Conservation (phyloP, 53 echinoderm and acorn worm species). For the Astropecten irregularis region DNA sequence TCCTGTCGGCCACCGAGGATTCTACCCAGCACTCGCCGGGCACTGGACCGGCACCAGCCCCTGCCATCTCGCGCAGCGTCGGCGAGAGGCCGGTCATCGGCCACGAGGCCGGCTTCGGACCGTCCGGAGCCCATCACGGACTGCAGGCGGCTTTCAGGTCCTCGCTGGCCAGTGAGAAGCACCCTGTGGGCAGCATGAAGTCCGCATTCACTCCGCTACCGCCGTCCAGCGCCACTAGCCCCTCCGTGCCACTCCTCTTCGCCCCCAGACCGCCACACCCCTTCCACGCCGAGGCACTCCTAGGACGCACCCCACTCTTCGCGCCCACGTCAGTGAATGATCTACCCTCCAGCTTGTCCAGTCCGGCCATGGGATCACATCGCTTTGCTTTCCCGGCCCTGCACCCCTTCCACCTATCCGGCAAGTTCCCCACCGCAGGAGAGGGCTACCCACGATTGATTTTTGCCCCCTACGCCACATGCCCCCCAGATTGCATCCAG, state of each 20-base stretch:
- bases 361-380: slow-evolving; percentile 54
- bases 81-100: not conserved
- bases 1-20: slow-evolving; percentile 83
- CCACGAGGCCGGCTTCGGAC: slow-evolving; percentile 14
- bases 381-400: slow-evolving; percentile 92
- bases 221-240: slow-evolving; percentile 78
- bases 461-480: slow-evolving; percentile 91
- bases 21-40: not conserved
- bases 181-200: slow-evolving; percentile 83
- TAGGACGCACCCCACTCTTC: slow-evolving; percentile 89
- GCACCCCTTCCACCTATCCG: slow-evolving; percentile 83
- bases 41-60: not conserved
- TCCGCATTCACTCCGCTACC: slow-evolving; percentile 97
- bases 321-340: slow-evolving; percentile 79
- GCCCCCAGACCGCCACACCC: slow-evolving; percentile 93
- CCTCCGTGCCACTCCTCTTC: slow-evolving; percentile 78
- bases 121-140: slow-evolving; percentile 29
- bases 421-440: slow-evolving; percentile 81
- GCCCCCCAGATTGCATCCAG: slow-evolving; percentile 91
- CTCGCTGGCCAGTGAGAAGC: slow-evolving; percentile 68
- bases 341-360: slow-evolving; percentile 62
- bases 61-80: not conserved
- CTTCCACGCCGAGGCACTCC: slow-evolving; percentile 85
- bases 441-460: slow-evolving; percentile 89
- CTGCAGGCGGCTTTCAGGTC: slow-evolving; percentile 73